phyloP scores from a whole-genome alignment of 2,888 invertebrate species.

The Allygus modestus region DNA sequence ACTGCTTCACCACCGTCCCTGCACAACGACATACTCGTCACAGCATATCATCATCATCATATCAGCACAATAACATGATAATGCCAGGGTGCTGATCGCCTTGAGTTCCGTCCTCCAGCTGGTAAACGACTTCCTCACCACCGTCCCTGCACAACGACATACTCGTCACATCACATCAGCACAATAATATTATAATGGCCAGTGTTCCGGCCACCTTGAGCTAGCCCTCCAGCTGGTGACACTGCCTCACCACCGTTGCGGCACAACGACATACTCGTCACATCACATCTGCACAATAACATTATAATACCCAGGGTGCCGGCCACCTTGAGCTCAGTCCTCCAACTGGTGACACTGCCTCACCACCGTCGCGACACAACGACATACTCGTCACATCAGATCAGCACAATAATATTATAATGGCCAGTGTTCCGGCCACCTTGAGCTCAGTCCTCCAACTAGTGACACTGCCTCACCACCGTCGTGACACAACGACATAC shows the following conservation, averaged over 20 bases:
- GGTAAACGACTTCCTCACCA: constrained; percentile 83
- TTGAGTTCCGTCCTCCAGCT: constrained; percentile 94
- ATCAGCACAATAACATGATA: constrained; percentile 31
- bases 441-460: constrained; percentile 94
- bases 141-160: constrained; percentile 70
- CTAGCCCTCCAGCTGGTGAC: no score
- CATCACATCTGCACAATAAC: no score
- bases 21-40: constrained; percentile 41
- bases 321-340: constrained; percentile 93
- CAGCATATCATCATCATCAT: constrained; percentile 74
- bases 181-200: no score
- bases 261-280: no score
- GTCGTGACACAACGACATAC: no score
- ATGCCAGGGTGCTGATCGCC: no score
- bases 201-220: no score
- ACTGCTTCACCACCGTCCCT: constrained; percentile 80
- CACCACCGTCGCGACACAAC: constrained; percentile 75
- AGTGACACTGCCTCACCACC: no score
- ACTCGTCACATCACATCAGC: constrained; percentile 15
- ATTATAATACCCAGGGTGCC: constrained; percentile 96
- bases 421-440: no score
- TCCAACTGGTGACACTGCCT: constrained; percentile 87
- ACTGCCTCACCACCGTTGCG: no score
- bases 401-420: constrained; percentile 34
- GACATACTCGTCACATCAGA: no score